Percentiles rank a stretch among this genome's conserved stretches.
phyloP scores from a whole-genome alignment of 2,888 invertebrate species.

The Drosophila anceps region DNA sequence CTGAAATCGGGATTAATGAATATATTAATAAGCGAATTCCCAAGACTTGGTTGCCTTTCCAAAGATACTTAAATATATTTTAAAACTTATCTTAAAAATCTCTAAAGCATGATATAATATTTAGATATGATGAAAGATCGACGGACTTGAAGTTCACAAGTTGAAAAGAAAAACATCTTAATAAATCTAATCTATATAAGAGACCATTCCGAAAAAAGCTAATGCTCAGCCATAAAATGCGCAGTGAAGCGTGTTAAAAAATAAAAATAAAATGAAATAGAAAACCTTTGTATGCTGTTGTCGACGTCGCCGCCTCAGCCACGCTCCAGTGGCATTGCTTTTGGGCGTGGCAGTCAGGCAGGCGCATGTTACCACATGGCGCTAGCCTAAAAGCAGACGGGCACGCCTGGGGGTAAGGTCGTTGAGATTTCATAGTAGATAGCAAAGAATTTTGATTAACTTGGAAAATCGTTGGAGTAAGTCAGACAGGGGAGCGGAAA shows the following conservation, averaged over 20 bases:
- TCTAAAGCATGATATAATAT: constrained; percentile 12
- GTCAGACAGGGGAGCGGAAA: constrained; percentile 39
- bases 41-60: too few species aligned
- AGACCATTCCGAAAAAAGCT: constrained; percentile 31
- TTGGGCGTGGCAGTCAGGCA: constrained; percentile 63
- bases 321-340: constrained; percentile 70
- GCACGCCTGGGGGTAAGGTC: constrained; percentile 61
- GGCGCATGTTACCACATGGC: constrained; percentile 60
- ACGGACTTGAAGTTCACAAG: neutral
- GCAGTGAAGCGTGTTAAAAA: constrained; percentile 68
- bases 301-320: constrained; percentile 48
- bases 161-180: constrained; percentile 39
- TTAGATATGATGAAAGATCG: constrained; percentile 12
- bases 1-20: neutral
- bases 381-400: constrained; percentile 44
- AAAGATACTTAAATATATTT: neutral
- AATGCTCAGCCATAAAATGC: constrained; percentile 69
- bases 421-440: constrained; percentile 79
- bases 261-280: neutral
- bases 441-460: constrained; percentile 80
- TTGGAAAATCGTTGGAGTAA: constrained; percentile 77
- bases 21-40: neutral
- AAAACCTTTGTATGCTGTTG: constrained; percentile 25
- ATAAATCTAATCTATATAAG: constrained; percentile 47
- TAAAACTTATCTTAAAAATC: constrained; percentile 4